Conservation (phyloP, 2,888 invertebrate genomes). For the Drosophila mayaguana region DNA sequence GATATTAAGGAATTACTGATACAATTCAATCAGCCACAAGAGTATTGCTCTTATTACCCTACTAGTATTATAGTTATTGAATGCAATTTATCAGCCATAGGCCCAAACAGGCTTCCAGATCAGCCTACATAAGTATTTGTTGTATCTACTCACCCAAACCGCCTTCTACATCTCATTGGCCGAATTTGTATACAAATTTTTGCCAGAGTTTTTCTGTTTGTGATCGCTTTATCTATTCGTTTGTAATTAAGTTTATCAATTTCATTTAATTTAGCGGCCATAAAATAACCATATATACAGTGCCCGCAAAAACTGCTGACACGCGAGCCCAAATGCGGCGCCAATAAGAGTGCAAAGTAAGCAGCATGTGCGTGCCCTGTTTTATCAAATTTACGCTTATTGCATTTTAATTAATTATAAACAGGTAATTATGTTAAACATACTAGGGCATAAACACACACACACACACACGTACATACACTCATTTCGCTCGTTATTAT, state of each 20-base stretch:
- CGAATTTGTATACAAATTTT: not conserved
- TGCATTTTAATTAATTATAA: conserved; percentile 82
- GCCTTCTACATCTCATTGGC: not conserved
- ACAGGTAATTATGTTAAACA: conserved; percentile 82
- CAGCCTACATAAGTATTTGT: not conserved
- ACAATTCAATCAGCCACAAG: no score
- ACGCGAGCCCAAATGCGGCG: conserved; percentile 26
- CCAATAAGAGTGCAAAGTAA: conserved; percentile 50
- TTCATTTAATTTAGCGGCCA: conserved; percentile 58
- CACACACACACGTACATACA: not conserved
- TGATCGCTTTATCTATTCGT: conserved; percentile 55
- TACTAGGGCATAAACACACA: conserved; percentile 36
- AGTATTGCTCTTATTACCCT: no score
- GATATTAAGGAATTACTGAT: no score
- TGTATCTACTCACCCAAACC: not conserved
- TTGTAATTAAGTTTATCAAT: conserved; percentile 66
- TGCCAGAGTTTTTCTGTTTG: not conserved
- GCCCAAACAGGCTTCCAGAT: no score
- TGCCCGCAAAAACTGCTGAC: conserved; percentile 50
- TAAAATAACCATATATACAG: conserved; percentile 21
- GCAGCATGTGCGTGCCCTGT: conserved; percentile 66
- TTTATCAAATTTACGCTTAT: conserved; percentile 81
- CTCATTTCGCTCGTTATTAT: conserved; percentile 38
- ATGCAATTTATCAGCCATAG: no score
- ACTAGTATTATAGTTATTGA: no score